Conservation (phyloP, 2,113 vertebrate species). For the Nasalis larvatus region DNA sequence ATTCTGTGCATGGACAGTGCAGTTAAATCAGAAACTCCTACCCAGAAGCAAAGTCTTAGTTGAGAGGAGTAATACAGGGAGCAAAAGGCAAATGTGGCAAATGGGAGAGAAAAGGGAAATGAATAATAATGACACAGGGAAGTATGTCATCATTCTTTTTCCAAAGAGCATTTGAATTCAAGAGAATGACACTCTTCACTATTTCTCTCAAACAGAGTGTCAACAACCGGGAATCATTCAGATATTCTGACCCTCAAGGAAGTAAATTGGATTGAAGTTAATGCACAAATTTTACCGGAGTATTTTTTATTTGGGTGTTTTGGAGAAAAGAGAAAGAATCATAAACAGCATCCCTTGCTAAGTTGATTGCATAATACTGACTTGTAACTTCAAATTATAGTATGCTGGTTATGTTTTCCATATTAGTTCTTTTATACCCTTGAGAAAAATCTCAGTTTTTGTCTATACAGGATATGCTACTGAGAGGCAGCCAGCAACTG, state of each 20-base stretch:
- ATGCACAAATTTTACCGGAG: background rate
- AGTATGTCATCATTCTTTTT: background rate
- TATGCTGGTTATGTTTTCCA: background rate
- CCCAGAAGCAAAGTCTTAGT: background rate
- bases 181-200: background rate
- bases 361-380: background rate
- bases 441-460: background rate
- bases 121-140: background rate
- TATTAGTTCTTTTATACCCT: background rate
- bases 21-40: background rate
- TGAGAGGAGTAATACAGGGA: background rate
- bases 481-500: background rate
- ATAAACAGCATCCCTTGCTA: background rate
- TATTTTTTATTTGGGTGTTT: background rate
- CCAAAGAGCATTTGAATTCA: background rate
- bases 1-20: background rate
- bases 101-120: background rate
- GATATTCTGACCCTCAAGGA: background rate
- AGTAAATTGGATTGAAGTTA: background rate
- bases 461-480: background rate
- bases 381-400: background rate
- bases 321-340: background rate
- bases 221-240: background rate
- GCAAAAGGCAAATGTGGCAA: background rate
- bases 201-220: background rate